Conservation (phyloP, 2,113 vertebrate genomes). For the Urocitellus parryii region DNA sequence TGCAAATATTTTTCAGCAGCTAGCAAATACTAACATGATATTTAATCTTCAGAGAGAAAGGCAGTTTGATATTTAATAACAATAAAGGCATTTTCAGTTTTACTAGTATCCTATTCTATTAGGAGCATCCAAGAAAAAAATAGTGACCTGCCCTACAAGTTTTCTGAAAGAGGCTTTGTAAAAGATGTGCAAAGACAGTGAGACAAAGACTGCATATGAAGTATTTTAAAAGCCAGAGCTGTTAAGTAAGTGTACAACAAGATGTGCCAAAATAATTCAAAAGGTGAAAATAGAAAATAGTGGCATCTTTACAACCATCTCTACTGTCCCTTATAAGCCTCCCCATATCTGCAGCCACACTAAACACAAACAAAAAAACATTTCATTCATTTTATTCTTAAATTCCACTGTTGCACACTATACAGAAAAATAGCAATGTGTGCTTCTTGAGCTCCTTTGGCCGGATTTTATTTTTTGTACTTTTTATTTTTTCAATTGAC, state of each 20-base stretch:
- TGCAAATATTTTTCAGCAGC: slow-evolving; percentile 26
- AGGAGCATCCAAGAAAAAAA: slow-evolving; percentile 20
- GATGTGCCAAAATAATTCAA: neutral
- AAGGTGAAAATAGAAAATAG: slow-evolving; percentile 13
- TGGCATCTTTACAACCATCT: neutral
- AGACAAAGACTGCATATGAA: neutral
- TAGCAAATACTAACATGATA: slow-evolving; percentile 38
- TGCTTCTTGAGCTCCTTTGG: neutral
- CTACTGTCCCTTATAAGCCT: neutral
- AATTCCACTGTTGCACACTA: neutral
- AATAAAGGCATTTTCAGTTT: slow-evolving; percentile 38
- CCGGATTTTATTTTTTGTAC: neutral
- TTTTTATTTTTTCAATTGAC: neutral
- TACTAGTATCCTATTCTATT: neutral
- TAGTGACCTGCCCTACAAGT: slow-evolving; percentile 34
- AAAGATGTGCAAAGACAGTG: slow-evolving; percentile 43
- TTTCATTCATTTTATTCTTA: neutral
- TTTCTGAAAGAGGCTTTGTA: slow-evolving; percentile 46
- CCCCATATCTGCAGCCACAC: neutral
- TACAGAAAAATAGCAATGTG: neutral
- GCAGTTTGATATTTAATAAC: slow-evolving; percentile 37
- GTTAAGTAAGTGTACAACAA: neutral
- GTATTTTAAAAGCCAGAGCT: neutral
- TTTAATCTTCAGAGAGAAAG: slow-evolving; percentile 36
- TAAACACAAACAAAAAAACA: slow-evolving; percentile 45